Percentiles rank a stretch among this genome's conserved stretches.
Conservation (phyloP, 30 jellyfish, hydroid and myxozoan species). For the Hydra vulgaris region DNA sequence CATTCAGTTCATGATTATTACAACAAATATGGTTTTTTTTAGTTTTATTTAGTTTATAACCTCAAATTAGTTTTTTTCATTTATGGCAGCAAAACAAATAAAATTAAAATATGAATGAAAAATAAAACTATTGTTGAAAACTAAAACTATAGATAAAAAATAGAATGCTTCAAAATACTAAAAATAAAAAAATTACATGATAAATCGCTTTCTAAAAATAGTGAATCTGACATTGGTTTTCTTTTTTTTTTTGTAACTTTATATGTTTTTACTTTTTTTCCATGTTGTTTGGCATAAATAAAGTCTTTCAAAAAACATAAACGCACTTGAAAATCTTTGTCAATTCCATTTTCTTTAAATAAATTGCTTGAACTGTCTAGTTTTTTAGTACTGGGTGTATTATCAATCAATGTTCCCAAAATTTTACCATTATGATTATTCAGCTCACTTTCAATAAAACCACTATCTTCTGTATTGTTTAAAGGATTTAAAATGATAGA, state of each 20-base stretch:
- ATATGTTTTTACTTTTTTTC: neutral
- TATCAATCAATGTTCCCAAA: neutral
- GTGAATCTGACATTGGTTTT: neutral
- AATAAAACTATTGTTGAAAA: no score
- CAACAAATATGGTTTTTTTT: no score
- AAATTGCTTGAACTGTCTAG: neutral
- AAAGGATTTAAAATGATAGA: constrained; percentile 4
- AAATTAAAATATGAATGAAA: no score
- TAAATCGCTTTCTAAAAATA: constrained; percentile 6
- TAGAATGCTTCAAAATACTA: no score
- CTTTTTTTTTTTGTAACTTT: neutral
- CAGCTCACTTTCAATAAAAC: constrained; percentile 14
- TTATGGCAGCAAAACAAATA: no score
- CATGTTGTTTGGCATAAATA: neutral
- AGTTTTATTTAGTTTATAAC: no score
- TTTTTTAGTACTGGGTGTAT: neutral
- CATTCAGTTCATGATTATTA: no score
- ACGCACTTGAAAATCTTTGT: neutral
- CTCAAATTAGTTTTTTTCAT: no score
- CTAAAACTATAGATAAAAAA: no score
- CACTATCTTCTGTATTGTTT: constrained; percentile 34
- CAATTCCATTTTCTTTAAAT: neutral
- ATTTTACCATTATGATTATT: neutral
- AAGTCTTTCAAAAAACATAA: neutral
- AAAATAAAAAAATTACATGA: constrained; percentile 1